Base-by-base conservation (phyloP, 1,140 invertebrate species). In the Chymomyza costata region DNA sequence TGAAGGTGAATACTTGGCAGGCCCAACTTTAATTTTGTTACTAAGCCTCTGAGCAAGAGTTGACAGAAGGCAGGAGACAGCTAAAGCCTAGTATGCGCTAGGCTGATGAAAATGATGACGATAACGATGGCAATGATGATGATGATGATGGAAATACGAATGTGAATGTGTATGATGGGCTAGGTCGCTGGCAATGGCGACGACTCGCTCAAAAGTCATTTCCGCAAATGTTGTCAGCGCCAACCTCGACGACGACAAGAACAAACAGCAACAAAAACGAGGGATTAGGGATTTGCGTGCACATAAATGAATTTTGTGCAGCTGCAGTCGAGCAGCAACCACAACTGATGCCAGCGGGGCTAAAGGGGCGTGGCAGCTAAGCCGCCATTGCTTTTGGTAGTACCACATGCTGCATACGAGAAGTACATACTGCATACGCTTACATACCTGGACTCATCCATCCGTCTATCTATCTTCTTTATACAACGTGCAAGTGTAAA, bases 241-340 rank as follows among this genome's bases (percentile, higher is more conserved):
- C 47, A 47, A 61, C 44, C 56, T 44, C 56, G 43, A 49, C 53
- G 21, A 45, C 49, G 49, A 50, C 34, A 46, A 53, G 41, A 61
- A 63, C 65, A 66, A 57, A 56, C 55, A 57, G 52, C 47, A 70
- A 66, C 71, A 76, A 76, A 71, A 76, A 76, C 71, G 78, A 80
- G 52, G 68, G 71, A 78, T 78, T 78, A 80, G 73, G 71, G 71
- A 78, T 78, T 78, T 78, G 71, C 71, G 73, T 78, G 71, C 71
- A 80, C 71, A 76, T 76, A 78, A 78, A 78, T 78, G 71, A 78
- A 78, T 78, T 78, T 78, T 61, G 71, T 76, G 71, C 63, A 66
- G 71, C 66, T 70, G 41, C 16, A 35, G 11, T 14, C 25, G 6
- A 28, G 18, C 13, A 13, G 28, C 8, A 45, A 15, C 25, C 2